Evolutionary conservation across 2,113 vertebrate species (phyloP).

Genomic region (Ictidomys tridecemlineatus): DNA sequence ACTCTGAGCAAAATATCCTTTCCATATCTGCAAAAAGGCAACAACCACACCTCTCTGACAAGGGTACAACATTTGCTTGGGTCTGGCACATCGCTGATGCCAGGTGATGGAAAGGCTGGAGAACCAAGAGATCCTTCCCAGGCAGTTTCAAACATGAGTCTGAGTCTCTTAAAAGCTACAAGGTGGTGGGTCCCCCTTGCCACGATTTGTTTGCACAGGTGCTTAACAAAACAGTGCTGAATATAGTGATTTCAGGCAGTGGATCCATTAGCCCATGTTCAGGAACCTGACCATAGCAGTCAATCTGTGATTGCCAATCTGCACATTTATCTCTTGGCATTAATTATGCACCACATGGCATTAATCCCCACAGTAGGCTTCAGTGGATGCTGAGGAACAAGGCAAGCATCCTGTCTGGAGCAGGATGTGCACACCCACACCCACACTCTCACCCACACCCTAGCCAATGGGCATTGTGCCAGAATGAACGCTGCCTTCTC

Average conservation of each 20-base stretch:
- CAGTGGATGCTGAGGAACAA: conserved; percentile 69
- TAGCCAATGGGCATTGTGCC: not conserved
- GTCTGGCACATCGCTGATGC: too few relatives aligned
- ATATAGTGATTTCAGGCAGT: conserved; percentile 81
- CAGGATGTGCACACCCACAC: not conserved
- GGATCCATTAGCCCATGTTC: conserved; percentile 80
- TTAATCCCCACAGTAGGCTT: conserved; percentile 82
- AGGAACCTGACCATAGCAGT: conserved; percentile 80
- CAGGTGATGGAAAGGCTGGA: rapidly evolving
- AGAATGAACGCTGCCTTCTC: rapidly evolving
- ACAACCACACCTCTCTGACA: rapidly evolving
- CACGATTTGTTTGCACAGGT: conserved; percentile 65
- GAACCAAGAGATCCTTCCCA: rapidly evolving
- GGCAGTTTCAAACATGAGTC: too few relatives aligned
- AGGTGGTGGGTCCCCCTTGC: not conserved
- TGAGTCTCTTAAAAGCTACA: too few relatives aligned
- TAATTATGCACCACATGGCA: conserved; percentile 85
- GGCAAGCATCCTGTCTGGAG: not conserved
- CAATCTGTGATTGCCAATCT: conserved; percentile 86
- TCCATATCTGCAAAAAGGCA: not conserved
- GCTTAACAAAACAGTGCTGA: conserved; percentile 71
- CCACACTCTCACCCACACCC: rapidly evolving
- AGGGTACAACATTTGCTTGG: too few relatives aligned
- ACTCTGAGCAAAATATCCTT: not conserved
- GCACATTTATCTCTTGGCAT: conserved; percentile 87